Conservation (phyloP, 2,113 vertebrate genomes). For the Aspiorhynchus laticeps region DNA sequence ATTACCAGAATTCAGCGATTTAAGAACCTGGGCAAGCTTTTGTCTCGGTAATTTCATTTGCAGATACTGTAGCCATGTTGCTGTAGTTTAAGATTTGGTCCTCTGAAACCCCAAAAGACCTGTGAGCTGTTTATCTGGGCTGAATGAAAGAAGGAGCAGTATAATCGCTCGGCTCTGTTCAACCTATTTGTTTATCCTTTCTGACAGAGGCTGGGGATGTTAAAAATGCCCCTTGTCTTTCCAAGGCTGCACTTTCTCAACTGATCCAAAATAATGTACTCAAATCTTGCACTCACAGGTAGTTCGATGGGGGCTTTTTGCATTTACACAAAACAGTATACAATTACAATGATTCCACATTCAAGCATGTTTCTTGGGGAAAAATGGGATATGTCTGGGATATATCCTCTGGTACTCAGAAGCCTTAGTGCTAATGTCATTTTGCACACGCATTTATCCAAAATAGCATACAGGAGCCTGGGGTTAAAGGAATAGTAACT, state of each 20-base stretch:
- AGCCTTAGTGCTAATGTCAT: background rate
- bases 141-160: background rate
- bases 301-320: background rate
- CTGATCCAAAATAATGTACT: background rate
- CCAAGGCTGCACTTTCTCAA: background rate
- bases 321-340: background rate
- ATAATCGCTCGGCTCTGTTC: constrained; percentile 34
- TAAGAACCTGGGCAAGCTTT: constrained; percentile 19
- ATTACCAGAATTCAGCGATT: background rate
- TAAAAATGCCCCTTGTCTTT: constrained; percentile 32
- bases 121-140: constrained; percentile 5
- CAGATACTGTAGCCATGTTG: constrained; percentile 32
- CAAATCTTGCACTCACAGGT: background rate
- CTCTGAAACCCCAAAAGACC: background rate
- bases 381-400: background rate
- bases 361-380: background rate
- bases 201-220: constrained; percentile 23
- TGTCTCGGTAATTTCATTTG: constrained; percentile 32
- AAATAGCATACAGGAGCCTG: background rate
- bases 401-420: background rate
- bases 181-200: constrained; percentile 43
- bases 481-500: background rate
- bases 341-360: background rate
- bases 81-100: background rate
- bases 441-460: background rate